These are phyloP conservation scores for Nilaparvata lugens DNA, from an alignment of 1,140 invertebrate species.

Conservation along the genomic window DNA sequence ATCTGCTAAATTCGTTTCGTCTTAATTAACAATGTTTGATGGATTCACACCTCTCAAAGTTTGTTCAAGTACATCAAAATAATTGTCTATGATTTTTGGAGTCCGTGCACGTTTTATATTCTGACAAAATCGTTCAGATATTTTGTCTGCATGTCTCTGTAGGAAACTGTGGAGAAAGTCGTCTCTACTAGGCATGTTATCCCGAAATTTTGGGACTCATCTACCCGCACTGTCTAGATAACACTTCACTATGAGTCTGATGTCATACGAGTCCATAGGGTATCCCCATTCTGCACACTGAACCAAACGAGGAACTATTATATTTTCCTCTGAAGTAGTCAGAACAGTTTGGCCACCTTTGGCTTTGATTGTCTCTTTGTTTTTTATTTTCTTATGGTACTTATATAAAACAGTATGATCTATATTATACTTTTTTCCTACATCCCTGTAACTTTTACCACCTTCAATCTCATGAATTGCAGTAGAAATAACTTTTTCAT, in stretches of 20 bases:
- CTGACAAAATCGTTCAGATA: not conserved
- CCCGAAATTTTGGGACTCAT: slow-evolving; percentile 22
- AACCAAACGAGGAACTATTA: not conserved
- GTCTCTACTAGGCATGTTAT: slow-evolving; percentile 28
- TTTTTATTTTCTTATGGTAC: not conserved
- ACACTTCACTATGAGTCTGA: slow-evolving; percentile 2
- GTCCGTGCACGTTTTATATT: not conserved
- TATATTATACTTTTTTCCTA: slow-evolving; percentile 2
- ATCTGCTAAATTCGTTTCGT: slow-evolving; percentile 37
- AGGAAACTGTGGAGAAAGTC: slow-evolving; percentile 20
- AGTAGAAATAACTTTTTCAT: not conserved
- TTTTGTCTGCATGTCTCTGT: not conserved
- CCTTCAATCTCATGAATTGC: not conserved
- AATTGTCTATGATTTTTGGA: slow-evolving; percentile 6
- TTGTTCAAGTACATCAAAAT: slow-evolving; percentile 5
- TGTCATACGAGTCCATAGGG: not conserved
- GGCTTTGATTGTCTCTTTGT: not conserved
- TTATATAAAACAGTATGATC: not conserved
- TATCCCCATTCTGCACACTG: slow-evolving; percentile 4
- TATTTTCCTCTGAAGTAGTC: not conserved
- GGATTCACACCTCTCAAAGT: slow-evolving; percentile 29
- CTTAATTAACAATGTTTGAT: slow-evolving; percentile 35
- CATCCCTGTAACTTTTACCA: not conserved
- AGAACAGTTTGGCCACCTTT: slow-evolving; percentile 4
- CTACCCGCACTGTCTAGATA: not conserved